Conservation (phyloP, 1,140 invertebrate species). For the Drosophila leontia region DNA sequence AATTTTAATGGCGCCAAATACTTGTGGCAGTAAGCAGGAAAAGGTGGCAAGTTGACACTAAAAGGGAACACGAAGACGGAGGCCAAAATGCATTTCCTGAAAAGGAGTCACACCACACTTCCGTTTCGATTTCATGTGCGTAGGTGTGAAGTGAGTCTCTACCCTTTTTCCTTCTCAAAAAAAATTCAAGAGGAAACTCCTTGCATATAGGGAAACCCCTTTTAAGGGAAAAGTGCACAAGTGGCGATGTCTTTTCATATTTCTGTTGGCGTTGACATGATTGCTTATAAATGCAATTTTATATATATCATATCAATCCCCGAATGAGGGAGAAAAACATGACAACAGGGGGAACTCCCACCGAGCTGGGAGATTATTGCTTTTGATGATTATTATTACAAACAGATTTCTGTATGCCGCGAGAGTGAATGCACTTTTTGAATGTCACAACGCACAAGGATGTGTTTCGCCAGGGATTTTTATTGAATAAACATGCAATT, state of each 20-base stretch:
- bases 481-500: slow-evolving; percentile 37
- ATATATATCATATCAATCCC: slow-evolving; percentile 68
- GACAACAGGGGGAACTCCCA: slow-evolving; percentile 7
- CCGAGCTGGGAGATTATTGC: slow-evolving; percentile 45
- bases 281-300: slow-evolving; percentile 83
- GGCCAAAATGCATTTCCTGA: slow-evolving; percentile 71
- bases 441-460: slow-evolving; percentile 26
- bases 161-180: slow-evolving; percentile 24
- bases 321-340: slow-evolving; percentile 7
- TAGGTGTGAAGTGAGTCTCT: slow-evolving; percentile 74
- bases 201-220: slow-evolving; percentile 17
- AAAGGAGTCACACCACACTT: slow-evolving; percentile 40
- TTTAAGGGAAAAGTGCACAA: slow-evolving; percentile 13
- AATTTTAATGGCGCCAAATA: slow-evolving; percentile 55
- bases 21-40: slow-evolving; percentile 29
- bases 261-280: slow-evolving; percentile 75
- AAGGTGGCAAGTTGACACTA: slow-evolving; percentile 42
- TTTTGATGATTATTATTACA: slow-evolving; percentile 80
- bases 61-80: slow-evolving; percentile 36
- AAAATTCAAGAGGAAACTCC: not conserved
- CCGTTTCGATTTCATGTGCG: slow-evolving; percentile 74
- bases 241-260: slow-evolving; percentile 62
- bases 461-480: not conserved
- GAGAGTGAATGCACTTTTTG: slow-evolving; percentile 62
- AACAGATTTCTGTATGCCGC: slow-evolving; percentile 66